phyloP scores from a whole-genome alignment of 2,113 vertebrate genomes.

The Naja naja region DNA sequence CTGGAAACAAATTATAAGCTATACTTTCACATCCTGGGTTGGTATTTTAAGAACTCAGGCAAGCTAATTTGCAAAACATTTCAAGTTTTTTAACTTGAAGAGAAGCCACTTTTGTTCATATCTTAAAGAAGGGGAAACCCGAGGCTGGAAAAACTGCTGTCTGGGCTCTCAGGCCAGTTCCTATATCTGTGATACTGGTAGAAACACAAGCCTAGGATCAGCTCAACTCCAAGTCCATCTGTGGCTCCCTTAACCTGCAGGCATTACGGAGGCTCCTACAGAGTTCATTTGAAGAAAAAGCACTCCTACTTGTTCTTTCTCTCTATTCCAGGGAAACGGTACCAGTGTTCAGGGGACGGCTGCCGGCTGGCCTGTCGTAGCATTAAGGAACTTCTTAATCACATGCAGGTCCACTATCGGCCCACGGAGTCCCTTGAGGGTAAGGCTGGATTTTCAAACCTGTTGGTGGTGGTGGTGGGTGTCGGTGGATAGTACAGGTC shows the following conservation, averaged over 20 bases:
- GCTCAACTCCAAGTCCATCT: not conserved
- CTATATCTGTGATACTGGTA: not conserved
- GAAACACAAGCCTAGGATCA: not conserved
- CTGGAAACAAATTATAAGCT: not conserved
- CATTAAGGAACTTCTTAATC: conserved; percentile 75
- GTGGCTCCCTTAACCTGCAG: not conserved
- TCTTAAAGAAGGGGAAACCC: not conserved
- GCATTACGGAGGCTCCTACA: not conserved
- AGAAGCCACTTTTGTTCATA: not conserved
- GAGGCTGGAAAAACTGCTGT: not conserved
- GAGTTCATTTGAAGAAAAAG: not conserved
- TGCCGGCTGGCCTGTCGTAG: conserved; percentile 74
- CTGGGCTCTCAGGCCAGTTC: not conserved
- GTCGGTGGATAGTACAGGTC: too few species aligned
- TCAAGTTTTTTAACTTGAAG: not conserved
- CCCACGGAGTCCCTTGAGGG: conserved; percentile 78
- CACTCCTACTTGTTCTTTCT: not conserved
- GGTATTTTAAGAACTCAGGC: not conserved
- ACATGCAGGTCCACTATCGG: conserved; percentile 74
- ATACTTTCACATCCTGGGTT: not conserved
- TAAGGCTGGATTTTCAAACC: conserved; percentile 45
- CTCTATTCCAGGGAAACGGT: conserved; percentile 66
- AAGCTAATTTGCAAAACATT: not conserved
- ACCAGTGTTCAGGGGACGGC: conserved; percentile 74
- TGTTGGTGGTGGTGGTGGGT: too few species aligned